Conservation (phyloP, 2,113 vertebrate genomes). For the Phylloscopus trochilus region DNA sequence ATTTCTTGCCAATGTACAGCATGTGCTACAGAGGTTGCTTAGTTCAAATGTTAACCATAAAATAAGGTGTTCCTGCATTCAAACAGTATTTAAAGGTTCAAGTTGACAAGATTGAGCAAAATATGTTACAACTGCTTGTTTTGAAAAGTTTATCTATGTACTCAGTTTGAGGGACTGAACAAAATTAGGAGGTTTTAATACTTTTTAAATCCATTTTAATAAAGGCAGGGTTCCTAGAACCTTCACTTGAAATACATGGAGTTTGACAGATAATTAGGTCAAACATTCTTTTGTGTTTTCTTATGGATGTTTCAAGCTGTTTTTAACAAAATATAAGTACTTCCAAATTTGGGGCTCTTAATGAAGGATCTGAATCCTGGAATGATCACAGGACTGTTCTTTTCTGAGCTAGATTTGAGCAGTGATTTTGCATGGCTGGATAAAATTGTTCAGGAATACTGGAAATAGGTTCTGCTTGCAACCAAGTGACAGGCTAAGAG, state of each 20-base stretch:
- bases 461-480: not conserved
- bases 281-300: constrained; percentile 31
- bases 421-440: not conserved
- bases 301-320: not conserved
- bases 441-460: not conserved
- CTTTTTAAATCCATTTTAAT: not conserved
- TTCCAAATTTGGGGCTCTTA: not conserved
- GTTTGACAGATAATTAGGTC: constrained; percentile 27
- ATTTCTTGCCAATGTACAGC: not conserved
- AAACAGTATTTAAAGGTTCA: not conserved
- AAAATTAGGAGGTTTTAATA: not conserved
- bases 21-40: not conserved
- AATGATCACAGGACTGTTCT: not conserved
- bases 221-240: not conserved
- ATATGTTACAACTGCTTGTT: not conserved
- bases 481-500: not conserved
- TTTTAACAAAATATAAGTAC: not conserved
- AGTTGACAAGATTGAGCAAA: not conserved
- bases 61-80: not conserved
- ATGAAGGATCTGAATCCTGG: not conserved
- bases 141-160: not conserved
- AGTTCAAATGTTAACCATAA: not conserved
- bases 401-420: not conserved
- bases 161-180: not conserved
- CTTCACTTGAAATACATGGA: not conserved